phyloP scores from a whole-genome alignment of 1,140 invertebrate species.

The Heliconius hewitsoni region DNA sequence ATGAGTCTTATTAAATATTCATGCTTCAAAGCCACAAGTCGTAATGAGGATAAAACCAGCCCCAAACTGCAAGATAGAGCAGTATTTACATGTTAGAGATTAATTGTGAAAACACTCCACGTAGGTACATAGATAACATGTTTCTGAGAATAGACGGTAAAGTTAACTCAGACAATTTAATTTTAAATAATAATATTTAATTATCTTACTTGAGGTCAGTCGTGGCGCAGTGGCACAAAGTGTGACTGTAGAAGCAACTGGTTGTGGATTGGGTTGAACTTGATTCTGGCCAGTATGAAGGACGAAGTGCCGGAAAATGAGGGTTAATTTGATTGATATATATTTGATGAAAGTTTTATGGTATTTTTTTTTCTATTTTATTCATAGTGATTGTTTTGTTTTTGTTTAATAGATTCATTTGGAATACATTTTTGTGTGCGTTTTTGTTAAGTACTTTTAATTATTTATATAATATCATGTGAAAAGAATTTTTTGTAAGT shows the following conservation, averaged over 20 bases:
- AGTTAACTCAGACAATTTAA: no score
- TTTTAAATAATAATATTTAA: no score
- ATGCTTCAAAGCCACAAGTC: not conserved
- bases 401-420: not conserved
- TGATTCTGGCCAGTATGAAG: slow-evolving; percentile 52
- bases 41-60: not conserved
- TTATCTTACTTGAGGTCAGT: no score
- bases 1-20: slow-evolving; percentile 8
- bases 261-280: no score
- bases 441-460: not conserved
- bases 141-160: no score
- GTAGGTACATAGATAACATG: no score
- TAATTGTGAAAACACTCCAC: not conserved
- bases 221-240: no score
- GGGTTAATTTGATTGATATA: slow-evolving; percentile 33
- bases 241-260: no score
- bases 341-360: not conserved
- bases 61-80: not conserved
- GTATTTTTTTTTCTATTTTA: not conserved
- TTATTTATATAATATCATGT: no score
- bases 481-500: no score
- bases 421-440: not conserved
- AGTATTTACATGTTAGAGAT: not conserved
- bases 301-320: slow-evolving; percentile 68
- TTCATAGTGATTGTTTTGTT: not conserved